Conservation (phyloP, 2,888 invertebrate species). For the Belgica antarctica region DNA sequence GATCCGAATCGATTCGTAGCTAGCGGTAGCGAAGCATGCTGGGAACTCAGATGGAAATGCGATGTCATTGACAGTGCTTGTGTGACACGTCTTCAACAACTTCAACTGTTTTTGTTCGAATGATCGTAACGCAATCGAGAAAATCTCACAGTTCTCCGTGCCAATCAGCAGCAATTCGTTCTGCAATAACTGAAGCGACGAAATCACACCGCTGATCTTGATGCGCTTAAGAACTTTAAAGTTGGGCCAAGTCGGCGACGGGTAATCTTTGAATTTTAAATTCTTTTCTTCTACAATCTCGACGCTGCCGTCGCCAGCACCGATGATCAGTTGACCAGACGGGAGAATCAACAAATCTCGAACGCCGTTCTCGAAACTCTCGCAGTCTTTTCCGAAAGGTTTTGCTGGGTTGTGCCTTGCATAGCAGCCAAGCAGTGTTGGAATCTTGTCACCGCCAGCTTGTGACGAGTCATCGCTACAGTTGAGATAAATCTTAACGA, state of each 20-base stretch:
- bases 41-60: constrained; percentile 79
- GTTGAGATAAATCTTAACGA: constrained; percentile 59
- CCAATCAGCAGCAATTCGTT: constrained; percentile 68
- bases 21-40: constrained; percentile 83
- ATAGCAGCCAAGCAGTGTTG: constrained; percentile 58
- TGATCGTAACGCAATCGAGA: constrained; percentile 66
- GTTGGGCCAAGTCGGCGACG: constrained; percentile 59
- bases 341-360: constrained; percentile 63
- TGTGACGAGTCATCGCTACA: constrained; percentile 58
- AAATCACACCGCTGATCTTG: constrained; percentile 64
- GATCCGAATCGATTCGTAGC: constrained; percentile 79
- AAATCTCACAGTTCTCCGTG: constrained; percentile 77
- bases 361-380: constrained; percentile 57
- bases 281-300: constrained; percentile 67
- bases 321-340: constrained; percentile 67
- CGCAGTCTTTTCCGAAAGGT: constrained; percentile 53
- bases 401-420: constrained; percentile 54
- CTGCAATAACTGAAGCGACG: constrained; percentile 67
- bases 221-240: constrained; percentile 60
- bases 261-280: constrained; percentile 53
- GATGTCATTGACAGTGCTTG: constrained; percentile 73
- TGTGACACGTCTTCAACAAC: constrained; percentile 79
- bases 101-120: constrained; percentile 60
- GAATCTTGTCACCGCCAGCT: constrained; percentile 48
- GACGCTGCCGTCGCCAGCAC: constrained; percentile 80